A percentile compares a stretch with the other conserved stretches of the same genome.
Conservation (phyloP, 1,140 invertebrate species). For the Drosophila oshimai region DNA sequence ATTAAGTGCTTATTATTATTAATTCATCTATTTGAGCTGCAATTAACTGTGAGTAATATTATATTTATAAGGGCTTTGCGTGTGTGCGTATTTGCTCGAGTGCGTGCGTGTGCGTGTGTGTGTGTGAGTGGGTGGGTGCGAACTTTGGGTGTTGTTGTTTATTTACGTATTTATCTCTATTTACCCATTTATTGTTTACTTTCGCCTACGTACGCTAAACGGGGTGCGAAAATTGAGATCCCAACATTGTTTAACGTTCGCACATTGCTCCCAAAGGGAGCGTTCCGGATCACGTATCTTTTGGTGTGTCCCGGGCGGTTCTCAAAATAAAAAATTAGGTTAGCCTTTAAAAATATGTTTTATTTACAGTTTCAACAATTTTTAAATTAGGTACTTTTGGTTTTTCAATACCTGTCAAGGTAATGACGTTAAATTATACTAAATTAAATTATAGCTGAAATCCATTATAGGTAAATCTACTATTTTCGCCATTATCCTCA, state of each 20-base stretch:
- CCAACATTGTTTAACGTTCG: slow-evolving; percentile 40
- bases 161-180: slow-evolving; percentile 52
- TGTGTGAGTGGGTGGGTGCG: slow-evolving; percentile 15
- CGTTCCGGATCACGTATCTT: no score
- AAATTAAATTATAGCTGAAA: no score
- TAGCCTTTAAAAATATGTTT: no score
- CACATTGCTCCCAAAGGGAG: no score
- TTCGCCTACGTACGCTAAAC: slow-evolving; percentile 16
- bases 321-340: no score
- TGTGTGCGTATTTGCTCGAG: not conserved
- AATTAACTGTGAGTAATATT: slow-evolving; percentile 52
- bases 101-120: not conserved
- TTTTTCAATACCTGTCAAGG: no score
- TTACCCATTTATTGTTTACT: slow-evolving; percentile 5
- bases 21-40: slow-evolving; percentile 36
- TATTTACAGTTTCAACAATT: no score
- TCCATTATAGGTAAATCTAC: no score
- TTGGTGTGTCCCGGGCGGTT: no score
- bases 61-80: not conserved
- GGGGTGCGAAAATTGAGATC: slow-evolving; percentile 8
- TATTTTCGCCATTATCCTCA: no score
- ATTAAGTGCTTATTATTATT: slow-evolving; percentile 46
- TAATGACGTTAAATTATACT: no score
- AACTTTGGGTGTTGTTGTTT: slow-evolving; percentile 36
- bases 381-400: no score